Evolutionary conservation across 2,113 vertebrate genomes (phyloP).

Genomic region (Pitta sordida): DNA sequence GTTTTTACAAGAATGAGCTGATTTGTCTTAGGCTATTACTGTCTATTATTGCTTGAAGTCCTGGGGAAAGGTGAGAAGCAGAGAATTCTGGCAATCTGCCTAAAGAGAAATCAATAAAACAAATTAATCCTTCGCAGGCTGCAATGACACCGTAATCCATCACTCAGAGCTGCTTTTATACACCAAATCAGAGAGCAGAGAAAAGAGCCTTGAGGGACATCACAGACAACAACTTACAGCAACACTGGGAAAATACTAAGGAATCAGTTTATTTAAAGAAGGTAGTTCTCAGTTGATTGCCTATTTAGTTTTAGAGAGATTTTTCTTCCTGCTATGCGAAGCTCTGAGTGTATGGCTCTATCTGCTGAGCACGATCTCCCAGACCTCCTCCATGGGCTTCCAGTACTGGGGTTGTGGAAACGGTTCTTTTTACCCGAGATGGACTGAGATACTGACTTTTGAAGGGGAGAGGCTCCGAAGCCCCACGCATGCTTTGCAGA

Average conservation of each 20-base stretch:
- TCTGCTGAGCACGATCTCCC: constrained; percentile 6
- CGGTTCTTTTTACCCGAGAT: not conserved
- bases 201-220: constrained; percentile 83
- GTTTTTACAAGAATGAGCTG: constrained; percentile 93
- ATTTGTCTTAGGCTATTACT: constrained; percentile 99
- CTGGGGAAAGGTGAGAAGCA: constrained; percentile 95
- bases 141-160: constrained; percentile 99
- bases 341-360: constrained; percentile 29
- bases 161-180: constrained; percentile 99
- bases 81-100: constrained; percentile 99
- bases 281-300: constrained; percentile 82
- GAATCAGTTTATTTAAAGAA: constrained; percentile 85
- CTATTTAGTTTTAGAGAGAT: constrained; percentile 75
- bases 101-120: constrained; percentile 99
- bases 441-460: not conserved
- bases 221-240: constrained; percentile 87
- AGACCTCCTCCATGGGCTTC: not conserved
- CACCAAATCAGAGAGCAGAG: constrained; percentile 91
- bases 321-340: constrained; percentile 62
- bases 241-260: constrained; percentile 83
- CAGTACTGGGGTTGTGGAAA: not conserved
- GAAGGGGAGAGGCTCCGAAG: not conserved
- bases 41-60: constrained; percentile 96
- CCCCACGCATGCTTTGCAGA: not conserved
- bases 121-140: constrained; percentile 99